Conservation (phyloP, 2,888 invertebrate species). For the Troglohyphantes excavatus region DNA sequence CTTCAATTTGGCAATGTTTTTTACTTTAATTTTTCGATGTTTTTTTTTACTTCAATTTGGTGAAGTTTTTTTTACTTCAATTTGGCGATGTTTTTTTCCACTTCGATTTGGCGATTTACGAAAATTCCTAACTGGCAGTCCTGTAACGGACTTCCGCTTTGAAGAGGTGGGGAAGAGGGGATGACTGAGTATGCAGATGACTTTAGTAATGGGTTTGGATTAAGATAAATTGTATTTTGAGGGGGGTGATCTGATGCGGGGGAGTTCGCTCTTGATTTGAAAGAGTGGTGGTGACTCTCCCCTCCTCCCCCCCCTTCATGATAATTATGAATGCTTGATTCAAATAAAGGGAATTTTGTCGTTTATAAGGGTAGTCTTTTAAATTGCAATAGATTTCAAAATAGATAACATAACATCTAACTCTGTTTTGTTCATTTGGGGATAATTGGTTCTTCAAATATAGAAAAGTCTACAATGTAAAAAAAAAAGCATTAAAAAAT, state of each 20-base stretch:
- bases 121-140: not conserved
- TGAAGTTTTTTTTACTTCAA: too few species aligned
- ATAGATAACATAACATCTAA: not conserved
- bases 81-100: too few species aligned
- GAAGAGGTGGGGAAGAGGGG: not conserved
- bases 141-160: not conserved
- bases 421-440: too few species aligned
- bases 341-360: not conserved
- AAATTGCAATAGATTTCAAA: not conserved
- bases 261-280: not conserved
- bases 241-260: not conserved
- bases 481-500: too few species aligned
- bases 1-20: too few species aligned
- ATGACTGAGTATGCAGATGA: not conserved
- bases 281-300: not conserved
- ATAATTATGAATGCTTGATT: slow-evolving; percentile 1
- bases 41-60: too few species aligned
- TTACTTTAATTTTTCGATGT: too few species aligned
- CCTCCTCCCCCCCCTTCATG: not conserved
- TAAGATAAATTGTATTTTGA: not conserved
- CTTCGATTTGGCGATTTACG: too few species aligned
- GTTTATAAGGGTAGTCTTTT: not conserved
- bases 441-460: too few species aligned
- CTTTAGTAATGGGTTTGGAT: not conserved
- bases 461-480: too few species aligned